Base-by-base conservation (phyloP, 2,797 vertebrate genomes). In the Gila robusta region DNA sequence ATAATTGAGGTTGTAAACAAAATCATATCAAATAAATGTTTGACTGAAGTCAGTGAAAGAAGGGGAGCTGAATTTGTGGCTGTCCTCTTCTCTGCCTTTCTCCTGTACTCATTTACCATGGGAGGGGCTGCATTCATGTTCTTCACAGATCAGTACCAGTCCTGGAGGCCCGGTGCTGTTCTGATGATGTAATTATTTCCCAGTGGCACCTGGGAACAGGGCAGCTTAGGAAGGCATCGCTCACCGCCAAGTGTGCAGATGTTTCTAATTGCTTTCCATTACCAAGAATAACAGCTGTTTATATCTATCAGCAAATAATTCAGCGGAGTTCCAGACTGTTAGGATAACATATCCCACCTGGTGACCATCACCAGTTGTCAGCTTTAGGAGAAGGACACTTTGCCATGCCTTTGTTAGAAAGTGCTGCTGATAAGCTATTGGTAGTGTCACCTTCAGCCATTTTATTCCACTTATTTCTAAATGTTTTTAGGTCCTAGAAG, bases 201-300 rank as follows among this genome's bases (percentile, higher is more conserved):
- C 97, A 95, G 91, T 95, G 95, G 97, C 97, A 97, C 96, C 96
- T 96, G 97, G 97, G 97, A 97, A 95, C 95, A 91, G 90, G 94
- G 91, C 85, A 70, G 85, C 79, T 88, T 77, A 86, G 87, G 93
- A 94, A 96, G 92, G 96, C 97, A 98, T 98, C 95, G 96, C 95
- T 98, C 97, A 97, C 95, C 93, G 97, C 98, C 97, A 98, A 97
- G 96, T 97, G 96, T 99, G 96, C 98, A 99, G 98, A 99, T 99
- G 98, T 99, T 98, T 98, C 98, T 98, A 99, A 99, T 99, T 99
- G 98, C 97, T 99, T 98, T 97, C 97, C 97, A 99, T 99, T 99
- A 99, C 97, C 97, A 98, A 98, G 96, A 98, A 99, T 98, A 99
- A 98, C 98, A 99, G 97, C 98, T 99, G 98, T 98, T 99, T 98